A percentile compares a stretch with the other conserved stretches of the same genome.
Evolutionary conservation across 2,113 vertebrate genomes (phyloP).

Genomic region (Ptilorrhoa leucosticta): DNA sequence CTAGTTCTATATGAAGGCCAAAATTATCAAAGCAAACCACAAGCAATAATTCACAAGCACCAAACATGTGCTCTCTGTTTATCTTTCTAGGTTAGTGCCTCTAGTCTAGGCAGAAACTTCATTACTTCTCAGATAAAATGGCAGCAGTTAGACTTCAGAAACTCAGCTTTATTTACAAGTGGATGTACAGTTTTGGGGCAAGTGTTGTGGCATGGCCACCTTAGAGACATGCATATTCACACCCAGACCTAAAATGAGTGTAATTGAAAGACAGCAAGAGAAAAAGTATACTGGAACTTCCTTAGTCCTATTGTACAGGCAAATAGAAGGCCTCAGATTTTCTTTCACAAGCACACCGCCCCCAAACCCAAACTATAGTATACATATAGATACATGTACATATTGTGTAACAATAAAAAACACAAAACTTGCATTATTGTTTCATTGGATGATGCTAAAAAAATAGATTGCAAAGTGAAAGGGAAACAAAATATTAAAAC

Average conservation of each 20-base stretch:
- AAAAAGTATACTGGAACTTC: background rate
- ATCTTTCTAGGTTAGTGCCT: conserved; percentile 18
- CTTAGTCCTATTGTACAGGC: background rate
- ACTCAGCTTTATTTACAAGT: background rate
- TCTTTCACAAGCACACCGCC: background rate
- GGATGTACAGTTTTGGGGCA: background rate
- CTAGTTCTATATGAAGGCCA: conserved; percentile 10
- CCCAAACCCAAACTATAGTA: background rate
- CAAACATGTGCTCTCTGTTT: conserved; percentile 18
- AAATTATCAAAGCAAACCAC: conserved; percentile 57
- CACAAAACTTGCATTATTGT: background rate
- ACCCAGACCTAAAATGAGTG: background rate
- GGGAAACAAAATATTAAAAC: background rate
- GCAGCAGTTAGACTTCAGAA: background rate
- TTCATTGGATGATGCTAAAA: background rate
- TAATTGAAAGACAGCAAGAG: background rate
- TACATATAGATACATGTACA: background rate
- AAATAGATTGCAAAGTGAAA: background rate
- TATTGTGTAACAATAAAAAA: too few species aligned
- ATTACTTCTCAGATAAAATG: background rate
- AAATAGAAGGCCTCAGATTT: background rate
- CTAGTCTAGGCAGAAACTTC: background rate
- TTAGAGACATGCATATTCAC: background rate
- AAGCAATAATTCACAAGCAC: conserved; percentile 27
- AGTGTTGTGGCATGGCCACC: background rate